Evolutionary conservation across 2,888 invertebrate genomes (phyloP), one percentile per base, ranked within the genome.

Genomic region (Hydropsyche betteni): DNA sequence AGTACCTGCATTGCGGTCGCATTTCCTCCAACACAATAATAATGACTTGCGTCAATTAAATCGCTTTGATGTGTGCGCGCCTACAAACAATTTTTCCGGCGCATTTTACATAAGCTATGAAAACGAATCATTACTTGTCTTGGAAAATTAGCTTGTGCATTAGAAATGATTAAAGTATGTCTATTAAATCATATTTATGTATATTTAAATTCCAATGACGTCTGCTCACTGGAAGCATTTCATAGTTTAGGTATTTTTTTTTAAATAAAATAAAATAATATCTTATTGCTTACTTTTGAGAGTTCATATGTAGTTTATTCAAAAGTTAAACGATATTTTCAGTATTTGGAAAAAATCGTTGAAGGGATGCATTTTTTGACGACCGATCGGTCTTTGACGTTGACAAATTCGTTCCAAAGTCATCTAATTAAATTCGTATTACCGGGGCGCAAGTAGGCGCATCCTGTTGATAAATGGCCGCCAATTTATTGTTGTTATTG

Each of bases 351-450:
- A 2, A 24, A 24, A 2, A 2, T 2, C 44, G 10, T 44, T 2
- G 7, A 44, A 44, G 44, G 44, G 44, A 8, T 44, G 44, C 6
- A 44, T 10, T 6, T n/a, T 44, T 1, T 44, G 44, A 44, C 44
- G 0, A 6, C 44, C 44, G 3, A 44, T 44, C 44, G 44, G 24
- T 8, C 16, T 58, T 58, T 58, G 58, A 58, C 58, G 58, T 58
- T 58, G 58, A 58, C 58, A 58, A 58, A 58, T 58, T 24, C 8
- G 58, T 16, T 74, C 71, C 53, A 68, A 74, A 34, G 74, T 78
- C 76, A 74, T 76, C 76, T 74, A 78, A 76, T 78, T 78, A 78
- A 76, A 78, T 76, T 78, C 78, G 33, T 78, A 76, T 78, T 78
- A 76, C 76, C 70, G 64, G 58, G 58, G 58, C 53, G 36, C 53